Base-by-base conservation (phyloP, 2,113 vertebrate species). In the Grus americana region DNA sequence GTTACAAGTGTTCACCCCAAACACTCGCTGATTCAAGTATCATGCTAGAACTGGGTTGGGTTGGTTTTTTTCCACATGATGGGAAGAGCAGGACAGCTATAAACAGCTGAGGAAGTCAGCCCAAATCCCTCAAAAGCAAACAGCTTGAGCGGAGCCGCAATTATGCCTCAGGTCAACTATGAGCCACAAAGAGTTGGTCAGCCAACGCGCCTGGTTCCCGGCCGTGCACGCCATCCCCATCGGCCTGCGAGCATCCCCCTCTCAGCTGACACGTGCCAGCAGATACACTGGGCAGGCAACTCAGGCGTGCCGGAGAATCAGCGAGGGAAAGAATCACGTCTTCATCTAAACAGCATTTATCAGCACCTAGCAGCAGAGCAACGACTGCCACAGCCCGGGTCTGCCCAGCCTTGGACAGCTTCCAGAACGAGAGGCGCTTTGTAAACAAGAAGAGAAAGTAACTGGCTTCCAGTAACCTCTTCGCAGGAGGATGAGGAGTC, bases 1-100 rank as follows among this genome's bases (percentile, higher is more conserved):
- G 68, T 36, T 21, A 44, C 44, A 54, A 24, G 26, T 27, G 32
- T 8, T 52, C 65, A 34, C 29, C 59, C 57, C 63, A 16, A 59
- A 15, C 20, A 0, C 36, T 10, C 1, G 7, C 40, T 2, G 34
- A 58, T 11, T 9, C 47, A 21, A 50, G 9, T 0, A 4, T 2
- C 18, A 7, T 0, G 3, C 11, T 13, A 50, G 29, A 50, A 22
- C 14, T 27, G 62, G 42, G 52, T 54, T 54, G 52, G 52, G 12
- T 29, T 10, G 11, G 4, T 42, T 2, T 10, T 58, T 21, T 18
- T 27, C 15, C 14, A 26, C 11, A 2, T 0, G 9, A 86, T 4
- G 10, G 57, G 30, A 65, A 76, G 46, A 62, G 27, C 55, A 20
- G 40, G 8, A 15, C 24, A 59, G 70, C 23, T 67, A 8, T 1